phyloP scores from a whole-genome alignment of 37 sponge, comb jelly and placozoan species.

The Beroe ovata region DNA sequence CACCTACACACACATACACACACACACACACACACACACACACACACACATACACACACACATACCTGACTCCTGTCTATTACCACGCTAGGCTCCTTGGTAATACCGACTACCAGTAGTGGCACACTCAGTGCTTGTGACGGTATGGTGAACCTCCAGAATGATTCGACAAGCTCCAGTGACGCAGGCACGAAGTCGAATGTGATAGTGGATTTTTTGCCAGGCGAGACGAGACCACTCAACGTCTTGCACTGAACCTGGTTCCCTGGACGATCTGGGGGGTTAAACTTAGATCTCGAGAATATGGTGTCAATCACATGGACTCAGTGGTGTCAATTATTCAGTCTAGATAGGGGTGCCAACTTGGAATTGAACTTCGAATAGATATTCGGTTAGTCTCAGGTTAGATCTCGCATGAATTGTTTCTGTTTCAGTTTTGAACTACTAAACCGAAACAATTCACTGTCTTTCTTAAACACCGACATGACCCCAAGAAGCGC shows the following conservation, averaged over 20 bases:
- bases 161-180: slow-evolving; percentile 74
- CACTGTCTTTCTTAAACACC: too few relatives aligned
- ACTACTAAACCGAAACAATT: too few relatives aligned
- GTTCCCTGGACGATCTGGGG: slow-evolving; percentile 1
- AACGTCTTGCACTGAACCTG: slow-evolving; percentile 48
- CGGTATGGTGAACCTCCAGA: slow-evolving; percentile 96
- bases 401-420: too few relatives aligned
- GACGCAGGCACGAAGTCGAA: slow-evolving; percentile 83
- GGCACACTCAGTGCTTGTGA: slow-evolving; percentile 74
- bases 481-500: too few relatives aligned
- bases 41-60: neutral
- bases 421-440: too few relatives aligned
- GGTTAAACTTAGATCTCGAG: neutral
- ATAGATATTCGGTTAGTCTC: too few relatives aligned
- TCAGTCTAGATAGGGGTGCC: too few relatives aligned
- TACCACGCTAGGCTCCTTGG: slow-evolving; percentile 81
- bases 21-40: too few relatives aligned
- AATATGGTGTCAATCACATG: too few relatives aligned
- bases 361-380: too few relatives aligned
- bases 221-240: slow-evolving; percentile 30
- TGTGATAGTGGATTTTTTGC: slow-evolving; percentile 70
- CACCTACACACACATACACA: too few relatives aligned
- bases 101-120: slow-evolving; percentile 86
- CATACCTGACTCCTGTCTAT: slow-evolving; percentile 80
- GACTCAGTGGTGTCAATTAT: too few relatives aligned